Conservation (phyloP, 2,113 vertebrate species). For the Coregonus clupeaformis region DNA sequence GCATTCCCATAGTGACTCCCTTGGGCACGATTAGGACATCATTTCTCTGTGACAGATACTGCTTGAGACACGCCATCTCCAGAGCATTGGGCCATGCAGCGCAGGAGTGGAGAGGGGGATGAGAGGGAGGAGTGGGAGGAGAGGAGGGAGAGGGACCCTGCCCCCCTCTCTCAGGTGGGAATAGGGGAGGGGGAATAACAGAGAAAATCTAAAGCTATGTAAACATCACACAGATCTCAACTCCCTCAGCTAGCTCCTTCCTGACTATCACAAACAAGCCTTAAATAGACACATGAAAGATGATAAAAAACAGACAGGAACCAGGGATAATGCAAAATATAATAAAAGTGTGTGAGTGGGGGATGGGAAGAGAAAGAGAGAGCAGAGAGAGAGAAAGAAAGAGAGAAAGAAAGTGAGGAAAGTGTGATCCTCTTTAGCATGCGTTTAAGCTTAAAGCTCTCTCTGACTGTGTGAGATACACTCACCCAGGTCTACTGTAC, state of each 20-base stretch:
- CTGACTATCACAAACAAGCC: constrained; percentile 33
- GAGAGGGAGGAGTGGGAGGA: neutral
- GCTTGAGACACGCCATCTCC: constrained; percentile 54
- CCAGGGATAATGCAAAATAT: constrained; percentile 1
- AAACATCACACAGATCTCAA: constrained; percentile 31
- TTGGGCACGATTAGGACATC: constrained; percentile 51
- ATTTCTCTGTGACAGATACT: constrained; percentile 61
- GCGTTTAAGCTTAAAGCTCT: constrained; percentile 23
- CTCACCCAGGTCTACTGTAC: constrained; percentile 33
- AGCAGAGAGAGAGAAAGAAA: too few species aligned
- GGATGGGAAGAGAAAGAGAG: too few species aligned
- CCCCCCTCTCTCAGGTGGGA: constrained; percentile 29
- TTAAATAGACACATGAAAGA: constrained; percentile 31
- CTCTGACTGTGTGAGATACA: constrained; percentile 29
- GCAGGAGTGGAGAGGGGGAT: neutral
- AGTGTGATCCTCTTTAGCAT: constrained; percentile 44
- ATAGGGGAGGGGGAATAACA: constrained; percentile 23
- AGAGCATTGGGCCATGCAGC: constrained; percentile 34
- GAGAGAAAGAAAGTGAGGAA: neutral
- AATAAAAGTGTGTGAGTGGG: constrained; percentile 3
- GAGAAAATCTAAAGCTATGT: constrained; percentile 26
- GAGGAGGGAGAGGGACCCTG: neutral
- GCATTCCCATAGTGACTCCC: constrained; percentile 27
- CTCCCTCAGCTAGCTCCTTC: neutral
- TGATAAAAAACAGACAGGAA: constrained; percentile 2